Evolutionary conservation across 2,113 vertebrate genomes (phyloP).

Genomic region (Brienomyrus longianalis): DNA sequence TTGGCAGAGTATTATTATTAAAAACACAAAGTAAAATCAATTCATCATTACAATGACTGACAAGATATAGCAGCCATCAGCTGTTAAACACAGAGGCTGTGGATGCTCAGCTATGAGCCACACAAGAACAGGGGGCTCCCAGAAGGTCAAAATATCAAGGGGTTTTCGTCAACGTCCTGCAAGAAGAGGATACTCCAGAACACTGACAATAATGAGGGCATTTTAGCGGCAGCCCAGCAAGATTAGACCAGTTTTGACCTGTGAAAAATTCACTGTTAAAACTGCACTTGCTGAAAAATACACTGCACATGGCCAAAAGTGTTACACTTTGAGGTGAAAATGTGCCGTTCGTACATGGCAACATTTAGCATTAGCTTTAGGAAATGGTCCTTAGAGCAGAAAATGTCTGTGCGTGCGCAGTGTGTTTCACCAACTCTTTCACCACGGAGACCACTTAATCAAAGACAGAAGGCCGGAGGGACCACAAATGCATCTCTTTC

Average conservation of each 20-base stretch:
- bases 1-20: not conserved
- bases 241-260: not conserved
- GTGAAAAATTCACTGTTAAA: not conserved
- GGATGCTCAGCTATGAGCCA: not conserved
- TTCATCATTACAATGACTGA: not conserved
- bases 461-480: not conserved
- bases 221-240: not conserved
- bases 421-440: not conserved
- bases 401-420: not conserved
- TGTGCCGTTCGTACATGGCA: not conserved
- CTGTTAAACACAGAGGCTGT: not conserved
- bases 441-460: not conserved
- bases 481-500: not conserved
- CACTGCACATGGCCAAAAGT: not conserved
- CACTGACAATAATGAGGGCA: not conserved
- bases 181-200: not conserved
- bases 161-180: not conserved
- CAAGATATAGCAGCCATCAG: not conserved
- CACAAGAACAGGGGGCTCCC: not conserved
- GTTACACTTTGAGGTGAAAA: not conserved
- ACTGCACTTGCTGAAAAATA: not conserved
- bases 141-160: not conserved
- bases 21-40: not conserved
- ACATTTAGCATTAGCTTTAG: not conserved
- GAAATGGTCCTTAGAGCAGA: not conserved